Evolutionary conservation across 2,888 invertebrate species (phyloP).

Genomic region (Aphodius sticticus): DNA sequence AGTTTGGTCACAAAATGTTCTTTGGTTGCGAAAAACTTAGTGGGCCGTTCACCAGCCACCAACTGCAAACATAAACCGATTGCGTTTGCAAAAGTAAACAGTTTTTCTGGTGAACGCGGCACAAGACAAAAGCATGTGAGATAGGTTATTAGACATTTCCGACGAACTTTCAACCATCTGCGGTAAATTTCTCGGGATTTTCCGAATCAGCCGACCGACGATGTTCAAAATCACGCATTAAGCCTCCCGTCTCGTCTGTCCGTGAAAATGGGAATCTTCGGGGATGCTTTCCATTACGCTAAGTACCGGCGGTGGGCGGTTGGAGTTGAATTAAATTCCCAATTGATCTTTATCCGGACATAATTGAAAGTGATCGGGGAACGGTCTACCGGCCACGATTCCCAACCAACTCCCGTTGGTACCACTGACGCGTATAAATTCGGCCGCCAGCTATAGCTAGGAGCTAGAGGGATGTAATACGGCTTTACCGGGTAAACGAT

Average conservation of each 20-base stretch:
- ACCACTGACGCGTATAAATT: not conserved
- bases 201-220: not conserved
- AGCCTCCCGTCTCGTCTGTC: not conserved
- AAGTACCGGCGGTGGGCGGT: not conserved
- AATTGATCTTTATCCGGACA: conserved; percentile 4
- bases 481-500: not conserved
- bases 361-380: conserved; percentile 4
- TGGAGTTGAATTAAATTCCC: not conserved
- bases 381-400: not conserved
- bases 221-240: not conserved
- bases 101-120: no score
- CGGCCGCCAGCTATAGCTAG: not conserved
- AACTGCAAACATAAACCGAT: no score
- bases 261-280: not conserved
- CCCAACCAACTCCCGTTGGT: not conserved
- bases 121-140: no score
- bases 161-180: not conserved
- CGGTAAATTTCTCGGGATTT: not conserved
- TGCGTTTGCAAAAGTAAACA: no score
- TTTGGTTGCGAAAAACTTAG: no score
- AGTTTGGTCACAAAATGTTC: no score
- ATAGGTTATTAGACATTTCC: no score
- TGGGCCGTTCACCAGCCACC: no score
- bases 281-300: not conserved
- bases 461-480: not conserved